These are phyloP conservation scores for Steinernema khuongi DNA, from an alignment of 1,140 invertebrate species.

Conservation along the genomic window DNA sequence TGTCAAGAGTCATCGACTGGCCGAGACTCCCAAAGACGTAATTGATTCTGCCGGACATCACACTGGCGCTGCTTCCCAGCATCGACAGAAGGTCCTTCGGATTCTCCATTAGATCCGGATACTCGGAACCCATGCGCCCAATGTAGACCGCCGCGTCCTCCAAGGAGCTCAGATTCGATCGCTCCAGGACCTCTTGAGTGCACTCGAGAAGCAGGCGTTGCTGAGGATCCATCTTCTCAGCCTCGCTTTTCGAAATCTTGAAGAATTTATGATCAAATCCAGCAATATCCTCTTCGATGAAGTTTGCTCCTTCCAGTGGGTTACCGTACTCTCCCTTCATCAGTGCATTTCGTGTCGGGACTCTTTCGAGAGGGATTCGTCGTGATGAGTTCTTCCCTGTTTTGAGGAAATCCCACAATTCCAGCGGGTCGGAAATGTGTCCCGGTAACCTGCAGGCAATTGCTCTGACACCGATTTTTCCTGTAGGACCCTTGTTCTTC, in stretches of 20 bases:
- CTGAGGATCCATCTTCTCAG: slow-evolving; percentile 36
- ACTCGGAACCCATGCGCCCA: slow-evolving; percentile 36
- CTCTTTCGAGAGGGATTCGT: slow-evolving; percentile 29
- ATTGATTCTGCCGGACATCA: slow-evolving; percentile 26
- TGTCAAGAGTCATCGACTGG: slow-evolving; percentile 67
- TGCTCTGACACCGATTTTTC: slow-evolving; percentile 27
- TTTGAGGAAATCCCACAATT: slow-evolving; percentile 37
- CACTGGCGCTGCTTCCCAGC: slow-evolving; percentile 30
- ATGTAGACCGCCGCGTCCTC: slow-evolving; percentile 24
- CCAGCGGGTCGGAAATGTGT: slow-evolving; percentile 22
- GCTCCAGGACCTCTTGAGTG: slow-evolving; percentile 26
- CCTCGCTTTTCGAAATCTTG: slow-evolving; percentile 37
- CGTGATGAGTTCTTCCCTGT: slow-evolving; percentile 33
- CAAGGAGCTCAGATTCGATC: slow-evolving; percentile 3
- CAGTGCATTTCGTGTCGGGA: slow-evolving; percentile 29
- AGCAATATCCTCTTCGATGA: slow-evolving; percentile 26
- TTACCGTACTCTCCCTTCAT: slow-evolving; percentile 33
- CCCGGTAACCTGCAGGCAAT: slow-evolving; percentile 32
- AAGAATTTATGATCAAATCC: slow-evolving; percentile 36
- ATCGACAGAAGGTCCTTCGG: slow-evolving; percentile 28
- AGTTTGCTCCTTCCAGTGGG: slow-evolving; percentile 33
- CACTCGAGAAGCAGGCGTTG: slow-evolving; percentile 36
- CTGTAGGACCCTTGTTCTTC: background rate
- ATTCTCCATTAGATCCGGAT: slow-evolving; percentile 34
- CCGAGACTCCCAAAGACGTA: slow-evolving; percentile 28